phyloP scores from a whole-genome alignment of 1,140 invertebrate genomes.

The Aphelenchoides besseyi region DNA sequence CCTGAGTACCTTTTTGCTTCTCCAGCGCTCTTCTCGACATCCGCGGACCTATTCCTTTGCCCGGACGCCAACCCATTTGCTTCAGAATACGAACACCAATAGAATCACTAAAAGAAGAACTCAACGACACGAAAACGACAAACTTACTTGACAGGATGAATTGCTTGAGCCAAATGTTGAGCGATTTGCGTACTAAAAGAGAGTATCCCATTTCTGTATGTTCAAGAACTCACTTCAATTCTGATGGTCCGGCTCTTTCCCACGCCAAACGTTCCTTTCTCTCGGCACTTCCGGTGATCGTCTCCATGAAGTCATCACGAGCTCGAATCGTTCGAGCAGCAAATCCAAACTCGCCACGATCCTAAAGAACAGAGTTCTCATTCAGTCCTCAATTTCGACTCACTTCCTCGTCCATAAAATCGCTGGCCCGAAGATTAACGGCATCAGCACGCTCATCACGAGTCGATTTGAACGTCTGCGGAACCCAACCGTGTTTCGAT shows the following conservation, averaged over 20 bases:
- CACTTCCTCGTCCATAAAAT: slow-evolving; percentile 97
- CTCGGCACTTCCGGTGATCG: slow-evolving; percentile 26
- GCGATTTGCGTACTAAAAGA: too few species aligned
- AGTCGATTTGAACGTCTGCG: slow-evolving; percentile 85
- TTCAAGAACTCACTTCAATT: slow-evolving; percentile 19
- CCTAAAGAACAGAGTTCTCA: slow-evolving; percentile 65
- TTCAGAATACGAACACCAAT: slow-evolving; percentile 80
- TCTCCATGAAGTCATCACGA: slow-evolving; percentile 71
- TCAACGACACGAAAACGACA: slow-evolving; percentile 3
- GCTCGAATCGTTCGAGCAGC: slow-evolving; percentile 79
- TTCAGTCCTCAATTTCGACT: background rate
- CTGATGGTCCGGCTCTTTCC: slow-evolving; percentile 45
- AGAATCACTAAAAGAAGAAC: slow-evolving; percentile 70
- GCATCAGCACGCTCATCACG: slow-evolving; percentile 69
- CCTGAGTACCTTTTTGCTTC: slow-evolving; percentile 39
- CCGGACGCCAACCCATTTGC: slow-evolving; percentile 80
- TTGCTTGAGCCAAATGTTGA: slow-evolving; percentile 25
- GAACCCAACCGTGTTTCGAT: slow-evolving; percentile 88
- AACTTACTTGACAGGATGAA: slow-evolving; percentile 42
- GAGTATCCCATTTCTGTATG: too few species aligned
- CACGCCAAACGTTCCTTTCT: slow-evolving; percentile 44
- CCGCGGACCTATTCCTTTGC: slow-evolving; percentile 80
- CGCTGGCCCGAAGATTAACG: slow-evolving; percentile 73
- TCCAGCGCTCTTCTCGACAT: slow-evolving; percentile 66
- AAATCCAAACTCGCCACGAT: slow-evolving; percentile 88